phyloP scores from a whole-genome alignment of 2,113 vertebrate genomes.

The Empidonax traillii region DNA sequence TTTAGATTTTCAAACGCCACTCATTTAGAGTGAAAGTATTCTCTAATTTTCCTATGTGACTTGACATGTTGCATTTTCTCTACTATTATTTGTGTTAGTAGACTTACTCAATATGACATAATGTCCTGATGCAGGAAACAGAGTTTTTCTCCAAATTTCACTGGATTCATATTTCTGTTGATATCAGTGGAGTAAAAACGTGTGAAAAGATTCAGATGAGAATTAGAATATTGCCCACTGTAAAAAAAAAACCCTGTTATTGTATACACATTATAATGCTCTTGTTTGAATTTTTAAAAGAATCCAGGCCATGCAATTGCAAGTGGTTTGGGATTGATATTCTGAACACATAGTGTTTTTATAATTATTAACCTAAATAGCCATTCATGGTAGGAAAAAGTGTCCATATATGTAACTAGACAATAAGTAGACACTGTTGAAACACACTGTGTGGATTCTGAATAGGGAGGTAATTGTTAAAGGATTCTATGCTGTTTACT shows the following conservation, averaged over 20 bases:
- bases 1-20: neutral
- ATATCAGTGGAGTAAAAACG: neutral
- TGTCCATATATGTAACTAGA: neutral
- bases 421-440: neutral
- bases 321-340: neutral
- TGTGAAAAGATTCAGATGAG: neutral
- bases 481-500: neutral
- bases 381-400: neutral
- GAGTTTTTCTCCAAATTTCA: neutral
- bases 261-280: neutral
- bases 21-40: neutral
- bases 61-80: neutral
- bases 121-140: neutral
- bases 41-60: neutral
- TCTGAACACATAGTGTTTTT: neutral
- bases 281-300: neutral
- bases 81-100: neutral
- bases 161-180: neutral
- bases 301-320: neutral
- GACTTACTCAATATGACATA: neutral
- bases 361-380: neutral
- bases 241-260: fast-evolving
- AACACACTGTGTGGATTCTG: neutral
- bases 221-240: neutral
- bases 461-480: neutral